phyloP scores from a whole-genome alignment of 2,797 vertebrate species.

The Eurystomus glaucurus region DNA sequence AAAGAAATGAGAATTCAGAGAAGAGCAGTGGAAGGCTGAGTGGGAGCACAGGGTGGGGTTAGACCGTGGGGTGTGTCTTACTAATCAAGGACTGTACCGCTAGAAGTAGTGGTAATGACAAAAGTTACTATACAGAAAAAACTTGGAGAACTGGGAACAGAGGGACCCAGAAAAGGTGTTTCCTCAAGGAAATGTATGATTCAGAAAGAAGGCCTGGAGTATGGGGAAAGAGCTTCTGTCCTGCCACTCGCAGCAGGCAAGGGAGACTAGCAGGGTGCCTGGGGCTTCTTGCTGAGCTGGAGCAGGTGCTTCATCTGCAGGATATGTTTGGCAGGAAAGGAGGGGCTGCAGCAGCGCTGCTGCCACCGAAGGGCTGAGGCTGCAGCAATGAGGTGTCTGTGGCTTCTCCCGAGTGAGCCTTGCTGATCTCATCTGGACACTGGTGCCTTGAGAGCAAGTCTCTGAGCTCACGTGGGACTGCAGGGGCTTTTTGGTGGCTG shows the following conservation, averaged over 20 bases:
- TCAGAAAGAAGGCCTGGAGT: not conserved
- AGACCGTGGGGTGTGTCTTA: not conserved
- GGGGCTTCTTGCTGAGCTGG: not conserved
- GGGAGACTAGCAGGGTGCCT: not conserved
- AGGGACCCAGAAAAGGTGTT: not conserved
- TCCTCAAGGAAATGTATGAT: not conserved
- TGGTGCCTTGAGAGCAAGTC: not conserved
- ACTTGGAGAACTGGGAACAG: not conserved
- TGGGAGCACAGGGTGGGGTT: not conserved
- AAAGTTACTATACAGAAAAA: not conserved
- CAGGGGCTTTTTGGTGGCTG: constrained; percentile 78
- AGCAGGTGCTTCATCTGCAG: not conserved
- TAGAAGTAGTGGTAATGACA: not conserved
- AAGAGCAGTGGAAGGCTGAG: not conserved
- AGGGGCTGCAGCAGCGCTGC: not conserved
- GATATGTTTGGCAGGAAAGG: not conserved
- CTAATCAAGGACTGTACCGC: not conserved
- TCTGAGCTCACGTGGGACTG: not conserved
- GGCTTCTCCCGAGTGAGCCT: fast-evolving
- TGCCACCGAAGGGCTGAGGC: not conserved
- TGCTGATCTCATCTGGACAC: not conserved
- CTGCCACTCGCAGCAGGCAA: fast-evolving
- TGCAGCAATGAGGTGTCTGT: not conserved
- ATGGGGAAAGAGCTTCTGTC: not conserved
- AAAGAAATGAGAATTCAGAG: not conserved